phyloP scores from a whole-genome alignment of 1,140 invertebrate species.

The Hestina assimilis region DNA sequence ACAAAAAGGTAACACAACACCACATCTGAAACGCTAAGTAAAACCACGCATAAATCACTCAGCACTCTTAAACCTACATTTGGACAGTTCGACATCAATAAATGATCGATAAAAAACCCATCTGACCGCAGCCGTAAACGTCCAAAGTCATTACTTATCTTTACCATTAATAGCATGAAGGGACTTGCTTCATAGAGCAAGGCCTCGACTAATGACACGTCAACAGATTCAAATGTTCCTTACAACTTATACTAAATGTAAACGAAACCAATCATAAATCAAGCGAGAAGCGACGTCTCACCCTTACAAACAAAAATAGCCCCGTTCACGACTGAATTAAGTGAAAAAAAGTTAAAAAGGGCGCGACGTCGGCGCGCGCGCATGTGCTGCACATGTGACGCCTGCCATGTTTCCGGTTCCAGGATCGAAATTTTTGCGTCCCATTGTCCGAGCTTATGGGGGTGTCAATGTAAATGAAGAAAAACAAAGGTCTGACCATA shows the following conservation, averaged over 20 bases:
- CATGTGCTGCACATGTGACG: slow-evolving; percentile 66
- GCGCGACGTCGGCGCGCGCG: slow-evolving; percentile 50
- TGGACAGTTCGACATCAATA: slow-evolving; percentile 41
- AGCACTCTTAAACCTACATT: slow-evolving; percentile 38
- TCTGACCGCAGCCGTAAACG: slow-evolving; percentile 40
- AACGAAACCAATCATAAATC: slow-evolving; percentile 56
- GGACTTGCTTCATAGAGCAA: slow-evolving; percentile 39
- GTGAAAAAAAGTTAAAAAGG: slow-evolving; percentile 66
- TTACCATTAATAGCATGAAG: slow-evolving; percentile 50
- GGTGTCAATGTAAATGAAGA: neutral
- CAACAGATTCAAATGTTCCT: slow-evolving; percentile 13
- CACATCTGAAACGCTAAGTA: slow-evolving; percentile 13
- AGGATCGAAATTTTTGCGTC: slow-evolving; percentile 56
- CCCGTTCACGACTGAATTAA: slow-evolving; percentile 48
- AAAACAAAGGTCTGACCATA: neutral
- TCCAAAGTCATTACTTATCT: slow-evolving; percentile 57
- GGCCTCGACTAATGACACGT: slow-evolving; percentile 45
- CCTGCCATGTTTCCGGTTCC: slow-evolving; percentile 56
- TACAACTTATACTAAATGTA: slow-evolving; percentile 17
- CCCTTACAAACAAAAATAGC: slow-evolving; percentile 53
- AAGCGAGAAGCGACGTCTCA: slow-evolving; percentile 45
- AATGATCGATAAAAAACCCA: slow-evolving; percentile 47
- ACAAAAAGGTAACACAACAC: neutral
- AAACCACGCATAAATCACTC: slow-evolving; percentile 36
- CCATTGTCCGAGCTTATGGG: slow-evolving; percentile 32